A percentile compares a stretch with the other conserved stretches of the same genome.
These are phyloP conservation scores for Phenganax marumi DNA, from an alignment of 92 coral and sea anemone species.

Conservation along the genomic window DNA sequence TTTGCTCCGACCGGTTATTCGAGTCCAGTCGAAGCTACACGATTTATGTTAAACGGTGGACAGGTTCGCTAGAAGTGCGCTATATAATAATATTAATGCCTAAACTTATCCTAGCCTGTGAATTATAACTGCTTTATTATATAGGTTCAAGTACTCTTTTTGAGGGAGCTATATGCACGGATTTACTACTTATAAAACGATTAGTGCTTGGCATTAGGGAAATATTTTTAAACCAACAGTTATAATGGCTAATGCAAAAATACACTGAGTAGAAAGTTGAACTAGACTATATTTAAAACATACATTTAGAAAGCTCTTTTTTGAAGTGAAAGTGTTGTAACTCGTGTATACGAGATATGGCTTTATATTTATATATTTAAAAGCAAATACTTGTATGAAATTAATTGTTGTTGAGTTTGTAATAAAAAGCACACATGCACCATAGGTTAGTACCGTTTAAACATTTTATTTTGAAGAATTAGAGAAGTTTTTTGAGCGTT, in stretches of 20 bases:
- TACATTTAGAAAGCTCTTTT: too few relatives aligned
- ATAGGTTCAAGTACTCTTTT: conserved; percentile 17
- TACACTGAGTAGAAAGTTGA: too few relatives aligned
- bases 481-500: too few relatives aligned
- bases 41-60: conserved; percentile 27
- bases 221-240: too few relatives aligned
- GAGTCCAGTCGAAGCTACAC: conserved; percentile 14
- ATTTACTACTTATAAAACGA: too few relatives aligned
- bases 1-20: conserved; percentile 1
- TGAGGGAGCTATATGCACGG: not conserved
- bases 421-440: conserved; percentile 18
- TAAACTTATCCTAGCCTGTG: not conserved
- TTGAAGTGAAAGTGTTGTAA: too few relatives aligned
- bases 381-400: not conserved
- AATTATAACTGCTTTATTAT: conserved; percentile 10
- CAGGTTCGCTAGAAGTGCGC: conserved; percentile 36
- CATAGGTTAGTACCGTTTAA: too few relatives aligned
- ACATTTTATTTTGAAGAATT: too few relatives aligned
- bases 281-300: too few relatives aligned
- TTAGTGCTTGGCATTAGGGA: too few relatives aligned
- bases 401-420: not conserved
- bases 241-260: too few relatives aligned
- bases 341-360: too few relatives aligned
- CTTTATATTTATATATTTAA: conserved; percentile 2
- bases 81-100: not conserved